phyloP scores from a whole-genome alignment of 2,888 invertebrate genomes.

The Cryptus viduatorius region DNA sequence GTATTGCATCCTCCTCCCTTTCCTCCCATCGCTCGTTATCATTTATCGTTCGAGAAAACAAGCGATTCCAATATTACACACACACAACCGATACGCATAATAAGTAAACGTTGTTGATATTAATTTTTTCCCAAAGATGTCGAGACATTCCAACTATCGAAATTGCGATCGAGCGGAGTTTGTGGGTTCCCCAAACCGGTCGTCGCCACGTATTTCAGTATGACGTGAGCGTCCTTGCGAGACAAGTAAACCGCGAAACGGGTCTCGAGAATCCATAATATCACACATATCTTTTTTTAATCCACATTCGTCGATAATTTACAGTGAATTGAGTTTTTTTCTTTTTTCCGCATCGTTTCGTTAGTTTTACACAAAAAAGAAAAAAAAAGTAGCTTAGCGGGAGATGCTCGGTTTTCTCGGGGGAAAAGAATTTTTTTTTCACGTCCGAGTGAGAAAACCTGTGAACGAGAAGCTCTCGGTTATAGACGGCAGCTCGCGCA shows the following conservation, averaged over 20 bases:
- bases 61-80: background rate
- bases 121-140: background rate
- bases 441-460: too few relatives aligned
- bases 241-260: constrained; percentile 26
- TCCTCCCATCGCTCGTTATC: background rate
- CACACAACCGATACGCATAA: background rate
- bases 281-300: background rate
- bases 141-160: background rate
- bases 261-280: background rate
- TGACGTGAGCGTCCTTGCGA: constrained; percentile 55
- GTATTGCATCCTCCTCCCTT: background rate
- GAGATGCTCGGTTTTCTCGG: too few relatives aligned
- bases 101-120: background rate
- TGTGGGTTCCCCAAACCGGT: constrained; percentile 46
- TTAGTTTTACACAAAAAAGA: too few relatives aligned
- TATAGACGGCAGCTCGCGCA: background rate
- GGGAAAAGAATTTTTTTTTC: too few relatives aligned
- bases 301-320: background rate
- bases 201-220: constrained; percentile 62
- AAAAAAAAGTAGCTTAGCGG: too few relatives aligned
- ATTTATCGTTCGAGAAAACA: background rate
- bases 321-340: background rate
- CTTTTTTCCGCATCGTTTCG: too few relatives aligned
- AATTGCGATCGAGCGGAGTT: background rate
- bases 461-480: background rate